Base-by-base conservation (phyloP, 1,140 invertebrate species). In the Dolichoris vasculosae region DNA sequence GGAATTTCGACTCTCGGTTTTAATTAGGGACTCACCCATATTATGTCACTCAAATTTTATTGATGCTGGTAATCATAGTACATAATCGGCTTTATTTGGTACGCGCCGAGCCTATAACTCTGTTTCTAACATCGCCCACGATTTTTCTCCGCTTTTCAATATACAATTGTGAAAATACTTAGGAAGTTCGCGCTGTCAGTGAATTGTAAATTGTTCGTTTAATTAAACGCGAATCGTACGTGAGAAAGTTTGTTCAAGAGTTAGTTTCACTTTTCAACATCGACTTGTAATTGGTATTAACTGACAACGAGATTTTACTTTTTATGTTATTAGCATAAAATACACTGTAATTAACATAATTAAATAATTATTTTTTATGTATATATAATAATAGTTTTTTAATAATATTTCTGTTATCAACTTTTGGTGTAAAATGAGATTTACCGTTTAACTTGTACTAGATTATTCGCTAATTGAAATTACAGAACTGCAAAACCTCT, bases 11-110 rank as follows among this genome's bases (percentile, higher is more conserved):
- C 32, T 82, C n/a, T 59, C 4, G 17, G 59, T 20, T 69, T 64
- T 55, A 82, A 82, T 82, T 82, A 82, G n/a, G 64, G 46, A 48
- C 46, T 59, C 46, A 15, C 30, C 46, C 30, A 40, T 46, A 75
- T 82, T 82, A 59, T 75, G 69, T 63, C 69, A 59, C 48, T 83
- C 51, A 55, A 76, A 40, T 46, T 76, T 83, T 63, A 73, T 82
- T 55, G 35, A 13, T 40, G 46, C 32, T 40, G 1, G 26, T 75
- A 75, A 75, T 75, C 46, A 55, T 77, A 8, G 15, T 35, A 11
- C 23, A 9, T 51, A n/a, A 51, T 77, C 43, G 43, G 71, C 71
- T 46, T 75, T 75, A 46, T 46, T 75, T 20, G 9, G 30, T 13
- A 15, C 0, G 26, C 23, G 40, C 38, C 35, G 0, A 2, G 67